phyloP scores from a whole-genome alignment of 2,888 invertebrate genomes.

The Cheiracanthium punctorium region DNA sequence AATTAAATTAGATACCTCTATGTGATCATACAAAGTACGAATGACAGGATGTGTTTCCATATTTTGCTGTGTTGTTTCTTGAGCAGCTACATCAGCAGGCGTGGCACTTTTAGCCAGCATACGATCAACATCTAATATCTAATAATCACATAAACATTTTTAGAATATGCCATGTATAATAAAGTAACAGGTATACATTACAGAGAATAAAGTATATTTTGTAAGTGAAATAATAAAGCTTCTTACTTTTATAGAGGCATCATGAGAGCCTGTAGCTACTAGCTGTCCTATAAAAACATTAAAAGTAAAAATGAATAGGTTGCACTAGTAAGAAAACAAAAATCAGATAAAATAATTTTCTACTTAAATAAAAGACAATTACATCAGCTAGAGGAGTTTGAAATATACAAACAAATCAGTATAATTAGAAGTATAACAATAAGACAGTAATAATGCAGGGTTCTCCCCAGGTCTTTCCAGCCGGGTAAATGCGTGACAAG shows the following conservation, averaged over 20 bases:
- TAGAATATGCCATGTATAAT: too few species aligned
- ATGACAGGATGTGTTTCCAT: slow-evolving; percentile 97
- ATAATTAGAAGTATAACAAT: too few species aligned
- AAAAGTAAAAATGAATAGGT: neutral
- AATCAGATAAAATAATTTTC: too few species aligned
- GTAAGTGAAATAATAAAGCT: neutral
- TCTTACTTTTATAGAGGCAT: slow-evolving; percentile 94
- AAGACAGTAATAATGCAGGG: too few species aligned
- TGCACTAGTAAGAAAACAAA: neutral
- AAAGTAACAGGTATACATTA: too few species aligned
- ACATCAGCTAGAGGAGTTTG: too few species aligned
- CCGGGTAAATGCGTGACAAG: too few species aligned
- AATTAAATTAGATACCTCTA: slow-evolving; percentile 81
- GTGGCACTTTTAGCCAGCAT: slow-evolving; percentile 98
- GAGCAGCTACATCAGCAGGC: slow-evolving; percentile 76
- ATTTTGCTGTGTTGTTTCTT: slow-evolving; percentile 79
- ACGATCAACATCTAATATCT: slow-evolving; percentile 98
- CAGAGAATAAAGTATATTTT: too few species aligned
- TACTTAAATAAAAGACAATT: too few species aligned
- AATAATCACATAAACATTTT: slow-evolving; percentile 21
- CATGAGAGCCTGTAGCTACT: slow-evolving; percentile 98
- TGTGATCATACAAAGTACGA: slow-evolving; percentile 96
- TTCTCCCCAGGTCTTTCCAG: too few species aligned
- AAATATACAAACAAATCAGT: too few species aligned
- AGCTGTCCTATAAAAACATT: slow-evolving; percentile 82